Conservation (phyloP, 1,140 invertebrate species). For the Trachymyrmex cornetzi region DNA sequence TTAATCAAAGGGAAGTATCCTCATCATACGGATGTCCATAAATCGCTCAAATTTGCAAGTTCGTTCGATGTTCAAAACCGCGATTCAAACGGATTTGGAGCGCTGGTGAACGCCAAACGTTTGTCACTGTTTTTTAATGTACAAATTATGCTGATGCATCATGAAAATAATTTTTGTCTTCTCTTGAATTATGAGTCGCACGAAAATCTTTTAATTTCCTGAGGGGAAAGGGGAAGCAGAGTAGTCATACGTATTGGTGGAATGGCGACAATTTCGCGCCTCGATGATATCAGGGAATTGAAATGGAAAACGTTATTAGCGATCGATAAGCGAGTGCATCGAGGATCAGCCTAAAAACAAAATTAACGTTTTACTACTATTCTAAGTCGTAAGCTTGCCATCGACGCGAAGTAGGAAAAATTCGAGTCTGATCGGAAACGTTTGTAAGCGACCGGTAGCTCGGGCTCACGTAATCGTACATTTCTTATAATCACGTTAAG, state of each 20-base stretch:
- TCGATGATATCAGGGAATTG: constrained; percentile 50
- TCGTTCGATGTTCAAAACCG: constrained; percentile 39
- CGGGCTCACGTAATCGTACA: constrained; percentile 46
- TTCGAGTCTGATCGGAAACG: constrained; percentile 19
- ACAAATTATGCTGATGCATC: neutral
- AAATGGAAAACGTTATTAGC: constrained; percentile 2
- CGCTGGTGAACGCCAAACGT: neutral
- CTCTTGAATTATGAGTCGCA: neutral
- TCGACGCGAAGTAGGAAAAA: neutral
- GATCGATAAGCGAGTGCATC: constrained; percentile 11
- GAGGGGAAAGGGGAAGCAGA: neutral
- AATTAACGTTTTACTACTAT: constrained; percentile 38
- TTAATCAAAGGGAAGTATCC: neutral
- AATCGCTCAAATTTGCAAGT: constrained; percentile 67
- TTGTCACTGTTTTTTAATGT: constrained; percentile 9
- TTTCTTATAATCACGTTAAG: constrained; percentile 53
- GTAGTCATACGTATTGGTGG: constrained; percentile 37
- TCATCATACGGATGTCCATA: constrained; percentile 28
- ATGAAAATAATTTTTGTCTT: constrained; percentile 10
- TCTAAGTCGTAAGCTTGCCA: constrained; percentile 53
- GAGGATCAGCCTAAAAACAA: constrained; percentile 55
- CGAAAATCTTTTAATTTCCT: constrained; percentile 2
- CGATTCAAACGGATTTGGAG: neutral
- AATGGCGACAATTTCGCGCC: constrained; percentile 32
- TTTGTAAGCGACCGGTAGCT: constrained; percentile 26